A percentile compares a stretch with the other conserved stretches of the same genome.
Conservation (phyloP, 2,797 vertebrate species). For the Etheostoma perlongum region DNA sequence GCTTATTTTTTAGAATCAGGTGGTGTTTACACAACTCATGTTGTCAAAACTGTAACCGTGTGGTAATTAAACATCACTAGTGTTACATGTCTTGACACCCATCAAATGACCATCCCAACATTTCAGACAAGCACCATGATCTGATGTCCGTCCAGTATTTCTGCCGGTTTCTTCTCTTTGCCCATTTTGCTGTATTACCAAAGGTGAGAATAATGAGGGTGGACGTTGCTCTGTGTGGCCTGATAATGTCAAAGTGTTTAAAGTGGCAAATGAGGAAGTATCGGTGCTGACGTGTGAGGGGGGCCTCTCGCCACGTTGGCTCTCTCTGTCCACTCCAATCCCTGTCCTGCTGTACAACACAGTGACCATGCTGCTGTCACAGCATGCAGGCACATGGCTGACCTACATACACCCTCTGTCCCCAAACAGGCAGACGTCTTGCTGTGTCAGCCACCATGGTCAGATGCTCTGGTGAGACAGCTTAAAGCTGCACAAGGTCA, state of each 20-base stretch:
- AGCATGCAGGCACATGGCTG: constrained; percentile 69
- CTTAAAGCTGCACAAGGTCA: constrained; percentile 81
- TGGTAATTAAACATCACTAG: not conserved
- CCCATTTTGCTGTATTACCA: constrained; percentile 84
- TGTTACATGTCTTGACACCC: not conserved
- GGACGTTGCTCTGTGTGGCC: constrained; percentile 90
- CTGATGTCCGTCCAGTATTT: constrained; percentile 75
- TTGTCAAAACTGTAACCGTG: not conserved
- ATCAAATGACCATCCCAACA: constrained; percentile 52
- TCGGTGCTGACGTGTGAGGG: constrained; percentile 80
- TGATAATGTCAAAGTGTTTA: constrained; percentile 91
- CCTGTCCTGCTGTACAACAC: constrained; percentile 71
- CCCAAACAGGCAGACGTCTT: constrained; percentile 71
- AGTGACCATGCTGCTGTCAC: constrained; percentile 73
- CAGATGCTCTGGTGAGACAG: constrained; percentile 77
- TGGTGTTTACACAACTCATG: not conserved
- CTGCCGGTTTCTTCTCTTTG: constrained; percentile 80
- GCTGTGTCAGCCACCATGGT: constrained; percentile 70
- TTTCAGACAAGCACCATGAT: constrained; percentile 48
- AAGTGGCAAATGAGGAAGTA: constrained; percentile 68
- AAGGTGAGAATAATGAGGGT: constrained; percentile 90
- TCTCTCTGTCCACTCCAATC: constrained; percentile 80
- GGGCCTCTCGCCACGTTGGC: constrained; percentile 65
- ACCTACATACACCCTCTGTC: constrained; percentile 83
- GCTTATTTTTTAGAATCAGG: not conserved